Evolutionary conservation across 2,888 invertebrate species (phyloP), one percentile per base, ranked within the genome.

Genomic region (Mythimna ferrago): DNA sequence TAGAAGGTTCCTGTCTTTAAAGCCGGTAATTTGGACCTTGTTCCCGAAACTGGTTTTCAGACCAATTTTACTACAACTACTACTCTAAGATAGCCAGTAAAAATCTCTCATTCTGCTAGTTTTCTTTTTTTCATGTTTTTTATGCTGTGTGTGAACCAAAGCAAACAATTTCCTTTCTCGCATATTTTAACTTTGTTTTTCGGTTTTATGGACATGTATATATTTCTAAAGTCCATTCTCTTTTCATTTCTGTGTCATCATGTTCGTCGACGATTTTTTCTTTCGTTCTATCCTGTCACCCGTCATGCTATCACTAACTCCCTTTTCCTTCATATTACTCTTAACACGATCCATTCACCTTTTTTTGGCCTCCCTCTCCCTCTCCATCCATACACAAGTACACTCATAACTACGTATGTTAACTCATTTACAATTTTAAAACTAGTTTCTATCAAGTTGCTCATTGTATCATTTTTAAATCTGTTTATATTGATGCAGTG

Each of bases 401-500:
- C 32, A 3, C 32, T 32, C 32, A 32, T 32, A 32, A 32, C 32
- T 32, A 2, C 26, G 6, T 56, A 2, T 21, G 21, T 54, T 26
- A 21, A 6, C 11, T 54, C 6, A 48, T 16, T 48, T 10, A 4
- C n/a, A 54, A 54, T 53, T 54, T 6, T 11, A 44, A 32, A 19
- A 1, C 2, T 14, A 16, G 7, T 0, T 41, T 61, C 32, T 16
- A n/a, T 21, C 16, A 21, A 48, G 2, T 41, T n/a, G 11, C 19
- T 69, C 14, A 9, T 70, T 32, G 44, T 21, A 44, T 21, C 1
- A 54, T 56, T 48, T 32, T 4, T 56, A 51, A 62, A 78, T 32
- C 57, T 56, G 60, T 74, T 56, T 81, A 19, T 63, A 41, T 66
- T 65, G 9, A 62, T 32, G 19, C 11, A 32, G 6, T 53, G 0